Evolutionary conservation across 2,888 invertebrate species (phyloP).

Genomic region (Acholoe squamosa): DNA sequence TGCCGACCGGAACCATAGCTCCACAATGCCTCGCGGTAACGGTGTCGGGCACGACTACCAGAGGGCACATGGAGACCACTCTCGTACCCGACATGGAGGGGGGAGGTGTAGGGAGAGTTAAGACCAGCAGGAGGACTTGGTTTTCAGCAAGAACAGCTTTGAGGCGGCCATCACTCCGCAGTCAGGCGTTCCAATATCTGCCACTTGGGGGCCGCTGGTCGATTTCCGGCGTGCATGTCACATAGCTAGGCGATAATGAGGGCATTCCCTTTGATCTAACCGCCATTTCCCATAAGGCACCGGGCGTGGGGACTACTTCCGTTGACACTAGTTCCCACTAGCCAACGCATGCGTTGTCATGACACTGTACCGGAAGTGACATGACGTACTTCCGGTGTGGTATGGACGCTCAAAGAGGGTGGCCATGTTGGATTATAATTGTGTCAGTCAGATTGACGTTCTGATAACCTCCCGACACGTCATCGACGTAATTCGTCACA

Average conservation of each 20-base stretch:
- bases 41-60: neutral
- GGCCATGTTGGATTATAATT: slow-evolving; percentile 30
- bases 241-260: slow-evolving; percentile 31
- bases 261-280: slow-evolving; percentile 16
- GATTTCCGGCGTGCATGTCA: slow-evolving; percentile 49
- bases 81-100: neutral
- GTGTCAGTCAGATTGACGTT: slow-evolving; percentile 3
- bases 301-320: slow-evolving; percentile 18
- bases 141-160: neutral
- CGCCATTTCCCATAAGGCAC: neutral
- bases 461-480: neutral
- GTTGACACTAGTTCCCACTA: neutral
- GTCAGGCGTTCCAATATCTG: neutral
- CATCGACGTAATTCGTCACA: neutral
- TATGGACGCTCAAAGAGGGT: neutral
- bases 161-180: neutral
- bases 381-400: neutral
- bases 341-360: neutral
- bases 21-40: slow-evolving; percentile 20
- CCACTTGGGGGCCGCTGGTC: neutral
- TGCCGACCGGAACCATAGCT: slow-evolving; percentile 34
- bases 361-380: neutral
- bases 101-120: slow-evolving; percentile 13
- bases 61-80: neutral
- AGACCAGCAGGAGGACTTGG: neutral